Evolutionary conservation across 2,113 vertebrate genomes (phyloP).

Genomic region (Limanda limanda): DNA sequence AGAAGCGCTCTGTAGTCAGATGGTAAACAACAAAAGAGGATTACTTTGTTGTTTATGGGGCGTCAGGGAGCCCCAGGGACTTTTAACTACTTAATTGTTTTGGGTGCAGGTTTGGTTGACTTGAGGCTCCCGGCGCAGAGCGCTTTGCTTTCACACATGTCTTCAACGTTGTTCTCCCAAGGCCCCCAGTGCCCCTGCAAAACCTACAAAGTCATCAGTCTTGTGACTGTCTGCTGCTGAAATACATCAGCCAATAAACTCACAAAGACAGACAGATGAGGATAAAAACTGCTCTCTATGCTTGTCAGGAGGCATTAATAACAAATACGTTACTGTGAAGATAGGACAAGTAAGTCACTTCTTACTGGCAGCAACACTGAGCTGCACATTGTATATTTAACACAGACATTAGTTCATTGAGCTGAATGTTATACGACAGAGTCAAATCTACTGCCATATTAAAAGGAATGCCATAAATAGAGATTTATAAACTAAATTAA

Average conservation of each 20-base stretch:
- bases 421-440: not conserved
- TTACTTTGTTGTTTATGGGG: slow-evolving; percentile 70
- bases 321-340: not conserved
- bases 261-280: not conserved
- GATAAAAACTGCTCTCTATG: not conserved
- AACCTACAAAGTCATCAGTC: slow-evolving; percentile 54
- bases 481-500: not conserved
- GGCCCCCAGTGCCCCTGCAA: slow-evolving; percentile 25
- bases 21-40: slow-evolving; percentile 66
- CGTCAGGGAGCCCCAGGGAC: slow-evolving; percentile 41
- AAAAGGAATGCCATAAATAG: not conserved
- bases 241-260: slow-evolving; percentile 21
- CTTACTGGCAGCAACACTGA: not conserved
- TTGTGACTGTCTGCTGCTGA: slow-evolving; percentile 25
- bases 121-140: slow-evolving; percentile 12
- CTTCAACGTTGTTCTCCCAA: slow-evolving; percentile 45
- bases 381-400: not conserved
- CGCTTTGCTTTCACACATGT: slow-evolving; percentile 61
- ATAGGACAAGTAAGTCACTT: not conserved
- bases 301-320: not conserved
- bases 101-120: slow-evolving; percentile 50
- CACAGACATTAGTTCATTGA: not conserved
- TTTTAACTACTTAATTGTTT: slow-evolving; percentile 68
- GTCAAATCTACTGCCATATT: not conserved
- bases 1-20: slow-evolving; percentile 38